Percentiles rank a stretch among this genome's conserved stretches.
Evolutionary conservation across 2,797 vertebrate genomes (phyloP).

Genomic region (Glyptemys insculpta): DNA sequence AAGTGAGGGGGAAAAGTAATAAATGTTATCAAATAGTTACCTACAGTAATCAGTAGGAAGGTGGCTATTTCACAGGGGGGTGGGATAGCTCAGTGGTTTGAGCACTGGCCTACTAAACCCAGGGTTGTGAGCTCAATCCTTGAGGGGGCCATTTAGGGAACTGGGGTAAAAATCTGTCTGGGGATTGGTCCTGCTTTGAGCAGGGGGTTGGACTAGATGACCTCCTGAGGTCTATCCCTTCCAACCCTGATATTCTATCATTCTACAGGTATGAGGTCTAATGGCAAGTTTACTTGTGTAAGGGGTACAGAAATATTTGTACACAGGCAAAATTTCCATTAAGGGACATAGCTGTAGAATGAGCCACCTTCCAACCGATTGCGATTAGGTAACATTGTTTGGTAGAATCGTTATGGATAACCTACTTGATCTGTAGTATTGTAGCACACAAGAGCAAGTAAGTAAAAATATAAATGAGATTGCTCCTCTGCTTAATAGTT

Average conservation of each 20-base stretch:
- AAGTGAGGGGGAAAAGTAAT: background rate
- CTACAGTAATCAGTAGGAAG: background rate
- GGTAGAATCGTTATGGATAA: background rate
- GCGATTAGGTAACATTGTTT: background rate
- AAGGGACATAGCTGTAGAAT: background rate
- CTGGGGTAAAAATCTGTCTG: no score
- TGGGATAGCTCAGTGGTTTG: no score
- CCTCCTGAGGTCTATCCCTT: no score
- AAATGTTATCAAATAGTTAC: background rate
- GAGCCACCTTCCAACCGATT: background rate
- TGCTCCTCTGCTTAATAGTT: background rate
- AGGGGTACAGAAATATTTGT: background rate
- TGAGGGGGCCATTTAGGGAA: no score
- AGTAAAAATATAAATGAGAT: background rate
- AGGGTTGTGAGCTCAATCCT: no score
- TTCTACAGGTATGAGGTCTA: background rate
- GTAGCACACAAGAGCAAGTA: background rate
- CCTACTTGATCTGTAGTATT: background rate
- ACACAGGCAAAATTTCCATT: background rate
- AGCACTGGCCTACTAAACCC: no score
- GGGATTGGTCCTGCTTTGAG: no score
- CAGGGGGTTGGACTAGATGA: no score
- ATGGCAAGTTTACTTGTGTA: background rate
- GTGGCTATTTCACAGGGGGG: background rate
- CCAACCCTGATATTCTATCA: no score